These are phyloP conservation scores for Hylyphantes graminicola DNA, from an alignment of 1,140 invertebrate species.

Conservation along the genomic window DNA sequence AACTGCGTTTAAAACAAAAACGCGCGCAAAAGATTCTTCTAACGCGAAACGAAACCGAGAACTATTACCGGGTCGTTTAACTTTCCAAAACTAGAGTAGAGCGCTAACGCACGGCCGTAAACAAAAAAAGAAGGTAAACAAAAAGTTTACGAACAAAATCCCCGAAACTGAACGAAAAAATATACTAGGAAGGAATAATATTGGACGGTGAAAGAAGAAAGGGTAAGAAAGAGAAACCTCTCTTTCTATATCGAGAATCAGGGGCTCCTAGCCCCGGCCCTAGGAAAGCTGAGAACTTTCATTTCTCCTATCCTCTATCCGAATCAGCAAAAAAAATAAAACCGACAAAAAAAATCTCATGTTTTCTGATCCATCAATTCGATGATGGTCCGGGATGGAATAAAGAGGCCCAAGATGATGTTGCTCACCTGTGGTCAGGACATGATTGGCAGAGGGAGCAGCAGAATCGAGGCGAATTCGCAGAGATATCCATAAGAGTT, in stretches of 20 bases:
- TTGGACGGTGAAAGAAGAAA: neutral
- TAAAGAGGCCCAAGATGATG: conserved; percentile 6
- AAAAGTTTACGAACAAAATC: neutral
- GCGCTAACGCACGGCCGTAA: conserved; percentile 6
- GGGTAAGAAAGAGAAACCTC: conserved; percentile 2
- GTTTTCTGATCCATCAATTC: neutral
- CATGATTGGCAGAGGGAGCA: conserved; percentile 43
- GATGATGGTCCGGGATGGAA: conserved; percentile 5
- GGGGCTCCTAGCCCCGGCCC: conserved; percentile 2
- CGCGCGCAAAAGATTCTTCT: neutral
- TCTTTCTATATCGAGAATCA: neutral
- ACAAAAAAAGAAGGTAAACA: neutral
- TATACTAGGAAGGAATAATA: conserved; percentile 7
- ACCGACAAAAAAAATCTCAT: neutral
- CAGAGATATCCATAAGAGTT: conserved; percentile 42
- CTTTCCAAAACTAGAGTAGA: neutral
- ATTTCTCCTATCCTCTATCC: neutral
- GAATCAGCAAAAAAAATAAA: neutral
- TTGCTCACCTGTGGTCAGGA: conserved; percentile 50
- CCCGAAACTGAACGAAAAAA: neutral
- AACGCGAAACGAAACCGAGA: conserved; percentile 18
- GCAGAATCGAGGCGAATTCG: conserved; percentile 7
- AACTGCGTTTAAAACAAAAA: neutral
- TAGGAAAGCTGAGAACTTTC: neutral
- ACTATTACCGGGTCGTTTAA: conserved; percentile 20